Conservation (phyloP, 2,797 vertebrate genomes). For the Scleropages formosus region DNA sequence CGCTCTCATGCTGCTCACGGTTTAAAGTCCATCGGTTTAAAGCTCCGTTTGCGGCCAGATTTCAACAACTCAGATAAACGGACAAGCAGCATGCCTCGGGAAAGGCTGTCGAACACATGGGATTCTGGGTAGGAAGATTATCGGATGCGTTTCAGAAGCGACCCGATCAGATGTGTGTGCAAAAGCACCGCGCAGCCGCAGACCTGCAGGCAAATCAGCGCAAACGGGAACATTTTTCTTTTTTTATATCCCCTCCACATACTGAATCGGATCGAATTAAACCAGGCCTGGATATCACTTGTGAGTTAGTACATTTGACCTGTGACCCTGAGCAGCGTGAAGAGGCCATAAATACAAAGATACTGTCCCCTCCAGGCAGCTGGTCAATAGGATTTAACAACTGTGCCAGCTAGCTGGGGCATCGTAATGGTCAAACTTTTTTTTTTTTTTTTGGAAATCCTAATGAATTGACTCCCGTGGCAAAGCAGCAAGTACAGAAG, state of each 20-base stretch:
- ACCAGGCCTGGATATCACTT: background rate
- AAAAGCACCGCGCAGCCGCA: conserved; percentile 29
- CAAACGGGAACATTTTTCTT: background rate
- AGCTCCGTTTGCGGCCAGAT: too few relatives aligned
- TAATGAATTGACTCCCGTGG: background rate
- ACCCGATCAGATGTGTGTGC: conserved; percentile 35
- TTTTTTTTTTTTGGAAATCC: background rate
- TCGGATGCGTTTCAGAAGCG: conserved; percentile 15
- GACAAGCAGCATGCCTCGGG: too few relatives aligned
- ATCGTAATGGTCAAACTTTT: background rate
- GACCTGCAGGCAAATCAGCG: conserved; percentile 33
- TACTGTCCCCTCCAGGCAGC: background rate
- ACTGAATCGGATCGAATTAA: background rate
- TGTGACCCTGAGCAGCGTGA: background rate
- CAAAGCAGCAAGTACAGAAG: background rate
- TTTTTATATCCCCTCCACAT: background rate
- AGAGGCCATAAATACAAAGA: background rate
- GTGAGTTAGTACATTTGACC: conserved; percentile 15
- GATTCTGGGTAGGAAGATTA: conserved; percentile 37
- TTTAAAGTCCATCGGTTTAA: too few relatives aligned
- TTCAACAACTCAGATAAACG: too few relatives aligned
- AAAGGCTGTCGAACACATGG: conserved; percentile 38
- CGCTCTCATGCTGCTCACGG: too few relatives aligned
- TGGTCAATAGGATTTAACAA: conserved; percentile 7
- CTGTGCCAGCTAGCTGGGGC: background rate